Evolutionary conservation across 2,888 invertebrate genomes (phyloP), one percentile per base, ranked within the genome.

Genomic region (Augochlorella aurata): DNA sequence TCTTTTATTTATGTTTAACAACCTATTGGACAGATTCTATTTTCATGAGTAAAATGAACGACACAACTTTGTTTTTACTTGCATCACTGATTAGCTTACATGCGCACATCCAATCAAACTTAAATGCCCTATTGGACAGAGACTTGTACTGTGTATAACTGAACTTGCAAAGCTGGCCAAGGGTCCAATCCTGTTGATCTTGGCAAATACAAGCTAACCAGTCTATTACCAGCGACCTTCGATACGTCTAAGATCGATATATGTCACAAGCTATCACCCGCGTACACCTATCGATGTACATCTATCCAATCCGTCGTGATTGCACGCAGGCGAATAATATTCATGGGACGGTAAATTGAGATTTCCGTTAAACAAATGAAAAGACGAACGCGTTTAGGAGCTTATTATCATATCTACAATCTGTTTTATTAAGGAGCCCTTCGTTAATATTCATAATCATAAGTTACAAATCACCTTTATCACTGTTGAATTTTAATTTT

Each of bases 201-300:
- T 68, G 77, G 77, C 80, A 79, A 81, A 81, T 65, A 86, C 76
- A 65, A 74, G 66, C 76, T 67, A 71, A 77, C 74, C 81, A 78
- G 76, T 63, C 82, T 47, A 79, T 87, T 82, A 74, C 82, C 78
- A 66, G 16, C 79, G 82, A 87, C 81, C 87, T 87, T 87, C 81
- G 87, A 80, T 65, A 70, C 73, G 66, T 70, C 79, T 81, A 50
- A 82, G 83, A 87, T 88, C 86, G 79, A 87, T 87, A 84, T 54
- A 67, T 38, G 77, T 83, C 86, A 74, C 77, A 16, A 24, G 45
- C 47, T 70, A 66, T 71, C 66, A 24, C 29, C 65, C 63, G 69
- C 49, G 67, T 77, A 71, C 45, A 45, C 16, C 44, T 44, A 52
- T 44, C 49, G 49, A 52, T 24, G 29, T 3, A n/a, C 47, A 18